A percentile compares a stretch with the other conserved stretches of the same genome.
Conservation (phyloP, 2,113 vertebrate genomes). For the Centrocercus urophasianus region DNA sequence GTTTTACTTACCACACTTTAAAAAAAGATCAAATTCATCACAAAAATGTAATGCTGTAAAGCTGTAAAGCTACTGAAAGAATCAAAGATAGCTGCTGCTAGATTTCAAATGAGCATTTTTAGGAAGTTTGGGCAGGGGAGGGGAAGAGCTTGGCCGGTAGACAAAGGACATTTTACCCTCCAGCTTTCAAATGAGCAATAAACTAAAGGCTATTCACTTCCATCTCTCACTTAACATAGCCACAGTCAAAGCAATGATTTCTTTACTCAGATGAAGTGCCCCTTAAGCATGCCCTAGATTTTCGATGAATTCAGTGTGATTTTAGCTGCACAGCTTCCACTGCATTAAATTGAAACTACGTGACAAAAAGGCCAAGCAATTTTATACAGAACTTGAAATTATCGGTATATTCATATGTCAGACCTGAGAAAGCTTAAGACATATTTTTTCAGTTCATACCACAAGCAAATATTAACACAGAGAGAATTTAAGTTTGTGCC, state of each 20-base stretch:
- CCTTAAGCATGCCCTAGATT: constrained; percentile 66
- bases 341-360: constrained; percentile 24
- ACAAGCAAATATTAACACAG: not conserved
- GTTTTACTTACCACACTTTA: not conserved
- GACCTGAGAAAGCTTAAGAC: not conserved
- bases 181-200: constrained; percentile 70
- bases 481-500: not conserved
- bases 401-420: not conserved
- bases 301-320: constrained; percentile 46
- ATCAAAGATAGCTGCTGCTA: constrained; percentile 38
- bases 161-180: constrained; percentile 52
- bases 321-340: constrained; percentile 8
- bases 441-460: not conserved
- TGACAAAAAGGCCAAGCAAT: constrained; percentile 13
- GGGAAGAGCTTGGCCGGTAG: constrained; percentile 44
- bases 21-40: not conserved
- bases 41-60: not conserved
- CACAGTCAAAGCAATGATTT: constrained; percentile 67
- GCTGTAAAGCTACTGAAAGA: not conserved
- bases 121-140: constrained; percentile 11
- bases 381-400: not conserved
- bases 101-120: constrained; percentile 41
- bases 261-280: constrained; percentile 60
- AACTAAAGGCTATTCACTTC: constrained; percentile 67
- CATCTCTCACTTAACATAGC: constrained; percentile 44